phyloP scores from a whole-genome alignment of 2,797 vertebrate species.

The Macrochelys suwanniensis region DNA sequence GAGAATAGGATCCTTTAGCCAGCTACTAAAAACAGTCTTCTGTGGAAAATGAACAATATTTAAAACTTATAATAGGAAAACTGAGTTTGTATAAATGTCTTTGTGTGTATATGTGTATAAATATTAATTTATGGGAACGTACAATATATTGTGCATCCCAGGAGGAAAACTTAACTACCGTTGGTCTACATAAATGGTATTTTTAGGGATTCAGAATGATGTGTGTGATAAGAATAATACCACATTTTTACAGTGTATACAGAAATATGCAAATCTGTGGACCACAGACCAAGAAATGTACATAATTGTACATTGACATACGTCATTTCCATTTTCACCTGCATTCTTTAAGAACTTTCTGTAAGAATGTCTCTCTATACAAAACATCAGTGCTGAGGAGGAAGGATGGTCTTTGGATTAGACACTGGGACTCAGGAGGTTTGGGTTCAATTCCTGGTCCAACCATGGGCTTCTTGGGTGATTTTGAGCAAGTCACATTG shows the following conservation, averaged over 20 bases:
- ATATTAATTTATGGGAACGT: background rate
- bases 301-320: background rate
- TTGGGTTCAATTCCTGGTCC: background rate
- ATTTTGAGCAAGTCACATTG: background rate
- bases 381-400: background rate
- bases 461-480: background rate
- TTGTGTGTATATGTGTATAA: background rate
- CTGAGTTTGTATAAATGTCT: background rate
- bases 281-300: background rate
- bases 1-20: background rate
- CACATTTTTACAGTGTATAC: background rate
- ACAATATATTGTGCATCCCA: background rate
- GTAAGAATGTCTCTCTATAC: background rate
- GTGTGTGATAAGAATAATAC: background rate
- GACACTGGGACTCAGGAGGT: background rate
- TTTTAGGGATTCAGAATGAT: background rate
- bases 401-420: background rate
- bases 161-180: background rate
- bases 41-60: background rate
- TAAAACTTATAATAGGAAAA: background rate
- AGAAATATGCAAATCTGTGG: background rate
- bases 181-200: background rate
- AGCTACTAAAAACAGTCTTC: accelerated
- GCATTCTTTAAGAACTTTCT: background rate
- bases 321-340: background rate